Conservation (phyloP, 2,113 vertebrate genomes). For the Bucco capensis region DNA sequence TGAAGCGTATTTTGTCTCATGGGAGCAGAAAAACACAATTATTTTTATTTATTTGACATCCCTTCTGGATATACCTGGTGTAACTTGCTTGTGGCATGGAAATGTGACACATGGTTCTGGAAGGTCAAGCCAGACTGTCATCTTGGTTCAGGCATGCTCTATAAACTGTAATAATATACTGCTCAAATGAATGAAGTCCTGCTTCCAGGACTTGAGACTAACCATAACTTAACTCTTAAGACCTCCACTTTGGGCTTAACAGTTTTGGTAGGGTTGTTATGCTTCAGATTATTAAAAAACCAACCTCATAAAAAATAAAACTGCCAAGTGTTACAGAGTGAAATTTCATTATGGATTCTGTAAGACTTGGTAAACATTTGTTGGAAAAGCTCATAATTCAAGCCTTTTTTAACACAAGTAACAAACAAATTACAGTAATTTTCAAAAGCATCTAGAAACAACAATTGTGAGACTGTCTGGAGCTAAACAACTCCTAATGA, state of each 20-base stretch:
- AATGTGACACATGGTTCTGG: background rate
- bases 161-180: background rate
- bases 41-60: background rate
- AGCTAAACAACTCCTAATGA: conserved; percentile 56
- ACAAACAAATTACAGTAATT: conserved; percentile 64
- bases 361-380: conserved; percentile 10
- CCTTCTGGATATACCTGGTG: accelerated
- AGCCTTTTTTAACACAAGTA: conserved; percentile 29
- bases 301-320: background rate
- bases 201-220: background rate
- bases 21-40: background rate
- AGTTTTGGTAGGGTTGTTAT: background rate
- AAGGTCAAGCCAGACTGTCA: background rate
- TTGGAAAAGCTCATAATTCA: conserved; percentile 31
- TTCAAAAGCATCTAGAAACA: conserved; percentile 46
- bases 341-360: conserved; percentile 23
- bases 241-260: background rate
- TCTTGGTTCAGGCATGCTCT: background rate
- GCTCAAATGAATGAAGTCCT: conserved; percentile 17
- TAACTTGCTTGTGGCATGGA: background rate
- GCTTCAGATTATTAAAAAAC: background rate
- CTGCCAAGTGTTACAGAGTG: background rate
- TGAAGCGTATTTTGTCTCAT: background rate
- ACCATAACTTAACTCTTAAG: background rate
- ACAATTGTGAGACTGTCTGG: conserved; percentile 35